These are phyloP conservation scores for Hyles lineata DNA, from an alignment of 2,888 invertebrate genomes.

Conservation along the genomic window DNA sequence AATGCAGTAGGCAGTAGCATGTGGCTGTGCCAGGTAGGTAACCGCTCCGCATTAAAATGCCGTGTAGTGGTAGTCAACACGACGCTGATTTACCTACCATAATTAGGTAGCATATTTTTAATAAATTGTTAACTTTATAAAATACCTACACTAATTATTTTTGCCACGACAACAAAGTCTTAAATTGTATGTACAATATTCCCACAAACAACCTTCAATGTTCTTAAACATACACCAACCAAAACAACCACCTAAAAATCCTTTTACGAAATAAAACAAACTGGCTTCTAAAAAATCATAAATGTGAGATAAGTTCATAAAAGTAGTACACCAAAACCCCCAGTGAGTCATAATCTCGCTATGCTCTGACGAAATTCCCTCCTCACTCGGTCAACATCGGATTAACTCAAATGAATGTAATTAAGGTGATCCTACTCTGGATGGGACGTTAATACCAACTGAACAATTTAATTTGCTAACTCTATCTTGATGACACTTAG, in stretches of 20 bases:
- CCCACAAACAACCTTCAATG: not conserved
- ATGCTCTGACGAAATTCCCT: slow-evolving; percentile 38
- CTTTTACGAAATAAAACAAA: not conserved
- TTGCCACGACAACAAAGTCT: no score
- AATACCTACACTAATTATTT: no score
- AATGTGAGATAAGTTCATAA: not conserved
- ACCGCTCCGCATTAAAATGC: no score
- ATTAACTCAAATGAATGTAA: slow-evolving; percentile 59
- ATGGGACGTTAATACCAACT: slow-evolving; percentile 33
- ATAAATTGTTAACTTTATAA: no score
- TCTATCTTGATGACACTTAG: slow-evolving; percentile 3
- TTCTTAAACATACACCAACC: not conserved
- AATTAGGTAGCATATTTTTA: no score
- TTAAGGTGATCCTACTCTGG: slow-evolving; percentile 49
- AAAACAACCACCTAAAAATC: not conserved
- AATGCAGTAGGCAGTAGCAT: no score
- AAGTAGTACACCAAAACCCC: not conserved
- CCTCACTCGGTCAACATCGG: slow-evolving; percentile 47
- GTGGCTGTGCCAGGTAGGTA: no score
- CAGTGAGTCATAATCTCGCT: slow-evolving; percentile 4
- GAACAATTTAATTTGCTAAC: slow-evolving; percentile 38
- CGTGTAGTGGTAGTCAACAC: no score
- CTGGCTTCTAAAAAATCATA: not conserved
- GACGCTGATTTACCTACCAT: no score
- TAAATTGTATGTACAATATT: not conserved